Percentiles rank a stretch among this genome's conserved stretches.
phyloP scores from a whole-genome alignment of 2,888 invertebrate species.

The Tillus elongatus region DNA sequence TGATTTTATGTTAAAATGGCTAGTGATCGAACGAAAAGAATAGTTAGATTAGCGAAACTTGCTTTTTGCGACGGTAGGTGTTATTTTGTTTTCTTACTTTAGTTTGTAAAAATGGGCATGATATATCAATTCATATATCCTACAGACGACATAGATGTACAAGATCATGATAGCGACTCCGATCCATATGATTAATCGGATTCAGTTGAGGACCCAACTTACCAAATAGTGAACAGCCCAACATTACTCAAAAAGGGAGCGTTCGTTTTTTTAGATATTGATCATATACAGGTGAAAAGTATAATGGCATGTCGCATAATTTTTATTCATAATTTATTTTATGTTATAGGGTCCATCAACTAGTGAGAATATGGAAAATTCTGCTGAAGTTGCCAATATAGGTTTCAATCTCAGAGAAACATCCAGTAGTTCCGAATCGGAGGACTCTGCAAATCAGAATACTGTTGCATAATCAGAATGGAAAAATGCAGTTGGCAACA shows the following conservation, averaged over 20 bases:
- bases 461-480: background rate
- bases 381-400: background rate
- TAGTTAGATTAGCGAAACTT: background rate
- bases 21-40: slow-evolving; percentile 3
- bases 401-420: background rate
- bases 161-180: background rate
- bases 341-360: slow-evolving; percentile 1
- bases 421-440: slow-evolving; percentile 2
- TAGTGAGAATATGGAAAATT: background rate
- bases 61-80: background rate
- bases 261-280: too few species aligned
- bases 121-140: background rate
- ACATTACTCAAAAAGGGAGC: too few species aligned
- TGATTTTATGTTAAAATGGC: background rate
- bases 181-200: background rate
- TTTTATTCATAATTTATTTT: background rate
- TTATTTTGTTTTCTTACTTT: background rate
- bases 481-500: background rate
- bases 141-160: background rate
- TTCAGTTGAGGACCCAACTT: slow-evolving; percentile 1
- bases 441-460: background rate
- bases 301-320: background rate
- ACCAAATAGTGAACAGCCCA: slow-evolving; percentile 1
- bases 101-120: too few species aligned
- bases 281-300: too few species aligned